Evolutionary conservation across 2,113 vertebrate genomes (phyloP).

Genomic region (Pandion haliaetus): DNA sequence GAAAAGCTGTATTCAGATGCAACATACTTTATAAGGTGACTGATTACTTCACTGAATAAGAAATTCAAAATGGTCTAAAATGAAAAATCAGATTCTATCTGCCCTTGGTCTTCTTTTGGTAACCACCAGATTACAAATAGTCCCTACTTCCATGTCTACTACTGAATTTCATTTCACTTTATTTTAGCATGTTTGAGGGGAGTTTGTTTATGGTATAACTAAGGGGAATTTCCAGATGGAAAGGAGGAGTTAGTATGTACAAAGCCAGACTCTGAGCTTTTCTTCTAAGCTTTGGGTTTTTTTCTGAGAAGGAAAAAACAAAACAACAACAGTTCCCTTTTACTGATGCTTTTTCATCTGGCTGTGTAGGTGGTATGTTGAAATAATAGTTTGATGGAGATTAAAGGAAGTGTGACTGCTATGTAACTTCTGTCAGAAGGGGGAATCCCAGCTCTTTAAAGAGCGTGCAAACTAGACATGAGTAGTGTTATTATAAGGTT

Average conservation of each 20-base stretch:
- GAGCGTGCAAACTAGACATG: background rate
- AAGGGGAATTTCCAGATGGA: slow-evolving; percentile 54
- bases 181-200: background rate
- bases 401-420: slow-evolving; percentile 31
- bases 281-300: background rate
- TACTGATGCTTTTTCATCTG: slow-evolving; percentile 30
- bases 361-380: slow-evolving; percentile 21
- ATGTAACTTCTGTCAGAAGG: background rate
- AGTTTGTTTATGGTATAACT: slow-evolving; percentile 16
- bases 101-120: background rate
- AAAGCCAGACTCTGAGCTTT: background rate
- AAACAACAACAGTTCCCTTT: slow-evolving; percentile 6
- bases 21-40: background rate
- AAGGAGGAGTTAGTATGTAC: background rate
- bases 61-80: background rate
- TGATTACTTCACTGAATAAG: background rate
- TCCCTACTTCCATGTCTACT: background rate
- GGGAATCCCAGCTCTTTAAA: slow-evolving; percentile 46
- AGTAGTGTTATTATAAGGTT: background rate
- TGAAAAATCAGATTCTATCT: slow-evolving; percentile 19
- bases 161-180: slow-evolving; percentile 20
- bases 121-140: background rate
- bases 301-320: background rate
- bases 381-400: slow-evolving; percentile 3
- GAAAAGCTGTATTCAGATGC: background rate